Evolutionary conservation across 2,113 vertebrate genomes (phyloP).

Genomic region (Promerops cafer): DNA sequence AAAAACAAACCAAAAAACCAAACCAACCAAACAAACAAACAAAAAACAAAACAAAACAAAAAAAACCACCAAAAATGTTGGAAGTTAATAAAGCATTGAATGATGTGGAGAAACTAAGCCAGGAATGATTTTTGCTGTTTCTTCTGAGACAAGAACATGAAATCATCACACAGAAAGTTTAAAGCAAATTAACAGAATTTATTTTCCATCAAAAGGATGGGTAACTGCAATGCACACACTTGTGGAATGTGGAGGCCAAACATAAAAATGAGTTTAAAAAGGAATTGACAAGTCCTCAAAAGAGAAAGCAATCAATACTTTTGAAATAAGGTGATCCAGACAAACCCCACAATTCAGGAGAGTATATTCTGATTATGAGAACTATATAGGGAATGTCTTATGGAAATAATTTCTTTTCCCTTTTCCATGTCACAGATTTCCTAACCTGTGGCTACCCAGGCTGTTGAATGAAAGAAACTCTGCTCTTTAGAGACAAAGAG

Average conservation of each 20-base stretch:
- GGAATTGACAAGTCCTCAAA: neutral
- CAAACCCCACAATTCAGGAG: neutral
- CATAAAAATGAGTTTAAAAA: neutral
- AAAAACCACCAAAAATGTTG: neutral
- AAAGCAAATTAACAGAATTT: neutral
- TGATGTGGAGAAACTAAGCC: neutral
- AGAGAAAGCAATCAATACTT: neutral
- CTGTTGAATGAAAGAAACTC: neutral
- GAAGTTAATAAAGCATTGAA: neutral
- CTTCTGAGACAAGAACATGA: neutral
- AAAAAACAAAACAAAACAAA: neutral
- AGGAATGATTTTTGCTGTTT: neutral
- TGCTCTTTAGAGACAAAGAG: neutral
- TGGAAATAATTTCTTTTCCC: neutral
- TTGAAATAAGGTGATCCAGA: neutral
- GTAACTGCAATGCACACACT: neutral
- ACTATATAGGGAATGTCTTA: neutral
- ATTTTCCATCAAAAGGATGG: neutral
- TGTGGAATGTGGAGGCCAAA: neutral
- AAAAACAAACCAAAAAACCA: neutral
- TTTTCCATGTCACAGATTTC: neutral
- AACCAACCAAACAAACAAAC: no score
- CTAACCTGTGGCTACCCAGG: neutral
- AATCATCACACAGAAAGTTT: neutral
- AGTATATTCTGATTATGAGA: neutral